Evolutionary conservation across 1,140 invertebrate species (phyloP), one percentile per base, ranked within the genome.

Genomic region (Coptotermes formosanus): DNA sequence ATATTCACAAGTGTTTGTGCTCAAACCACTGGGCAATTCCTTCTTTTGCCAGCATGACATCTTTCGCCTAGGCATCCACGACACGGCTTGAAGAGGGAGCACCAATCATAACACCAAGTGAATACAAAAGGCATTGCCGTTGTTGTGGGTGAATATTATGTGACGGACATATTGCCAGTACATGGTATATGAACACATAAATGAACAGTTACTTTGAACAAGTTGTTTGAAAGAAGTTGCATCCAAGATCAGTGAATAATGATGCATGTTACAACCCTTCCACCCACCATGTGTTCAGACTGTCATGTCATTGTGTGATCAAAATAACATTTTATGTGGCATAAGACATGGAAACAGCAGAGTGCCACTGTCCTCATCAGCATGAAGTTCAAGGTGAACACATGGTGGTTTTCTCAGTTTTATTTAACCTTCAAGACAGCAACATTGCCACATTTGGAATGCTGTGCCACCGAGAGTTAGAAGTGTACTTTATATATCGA

Each of bases 11-110:
- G 94, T 95, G 85, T 98, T 98, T 91, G 95, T 98, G 87, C 91
- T 99, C 89, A 98, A 97, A 92, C 96, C 96, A 86, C 91, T 95
- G 88, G 95, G 93, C 89, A 95, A 94, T 87, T 95, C 95, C 85
- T 98, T 96, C 92, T 98, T 95, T 91, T 95, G 97, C 89, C 96
- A 97, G 90, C 97, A 98, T 90, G 97, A 98, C 90, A 96, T 98
- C 89, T 98, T 98, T 93, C 94, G 97, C 90, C 93, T 98, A 89
- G 96, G 95, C 87, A 96, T 98, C 89, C 97, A 98, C 91, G 95
- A 98, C 91, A 92, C 94, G 84, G 95, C 94, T 90, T 96, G 93
- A 94, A 88, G 82, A 87, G 84, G 16, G 38, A 82, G 83, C 55
- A 86, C 81, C 85, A 82, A 12, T 44, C 43, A 82, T 59, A 44